Evolutionary conservation across 2,797 vertebrate species (phyloP).

Genomic region (Cynodonichthys magdalenae): DNA sequence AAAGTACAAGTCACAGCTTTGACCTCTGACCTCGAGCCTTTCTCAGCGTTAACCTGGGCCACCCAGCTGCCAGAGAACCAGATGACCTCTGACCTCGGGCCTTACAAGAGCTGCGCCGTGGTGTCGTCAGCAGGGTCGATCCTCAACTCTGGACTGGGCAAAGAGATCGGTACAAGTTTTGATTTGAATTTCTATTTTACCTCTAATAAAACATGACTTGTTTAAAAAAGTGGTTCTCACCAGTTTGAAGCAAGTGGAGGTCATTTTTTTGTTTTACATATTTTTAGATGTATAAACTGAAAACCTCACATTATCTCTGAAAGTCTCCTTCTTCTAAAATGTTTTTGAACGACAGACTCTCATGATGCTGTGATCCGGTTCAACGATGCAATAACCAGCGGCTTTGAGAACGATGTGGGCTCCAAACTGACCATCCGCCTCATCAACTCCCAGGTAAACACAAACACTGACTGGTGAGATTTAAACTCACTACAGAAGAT

Average conservation of each 20-base stretch:
- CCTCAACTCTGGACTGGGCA: slow-evolving; percentile 77
- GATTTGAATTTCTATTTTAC: too few species aligned
- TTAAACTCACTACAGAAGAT: too few species aligned
- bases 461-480: neutral
- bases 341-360: slow-evolving; percentile 67
- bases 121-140: slow-evolving; percentile 84
- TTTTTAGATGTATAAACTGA: too few species aligned
- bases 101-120: slow-evolving; percentile 80
- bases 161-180: slow-evolving; percentile 78
- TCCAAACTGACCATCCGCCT: slow-evolving; percentile 83
- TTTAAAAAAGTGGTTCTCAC: too few species aligned
- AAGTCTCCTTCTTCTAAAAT: too few species aligned
- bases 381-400: slow-evolving; percentile 77
- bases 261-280: too few species aligned
- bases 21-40: slow-evolving; percentile 78
- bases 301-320: too few species aligned
- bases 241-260: too few species aligned
- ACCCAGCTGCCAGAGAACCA: slow-evolving; percentile 68
- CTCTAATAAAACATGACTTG: too few species aligned
- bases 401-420: slow-evolving; percentile 83
- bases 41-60: slow-evolving; percentile 74
- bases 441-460: slow-evolving; percentile 83
- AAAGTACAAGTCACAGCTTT: slow-evolving; percentile 73
- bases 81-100: slow-evolving; percentile 74
- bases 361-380: slow-evolving; percentile 85